Percentiles rank a stretch among this genome's conserved stretches.
These are phyloP conservation scores for Mayetiola destructor DNA, from an alignment of 2,888 invertebrate genomes.

Conservation along the genomic window DNA sequence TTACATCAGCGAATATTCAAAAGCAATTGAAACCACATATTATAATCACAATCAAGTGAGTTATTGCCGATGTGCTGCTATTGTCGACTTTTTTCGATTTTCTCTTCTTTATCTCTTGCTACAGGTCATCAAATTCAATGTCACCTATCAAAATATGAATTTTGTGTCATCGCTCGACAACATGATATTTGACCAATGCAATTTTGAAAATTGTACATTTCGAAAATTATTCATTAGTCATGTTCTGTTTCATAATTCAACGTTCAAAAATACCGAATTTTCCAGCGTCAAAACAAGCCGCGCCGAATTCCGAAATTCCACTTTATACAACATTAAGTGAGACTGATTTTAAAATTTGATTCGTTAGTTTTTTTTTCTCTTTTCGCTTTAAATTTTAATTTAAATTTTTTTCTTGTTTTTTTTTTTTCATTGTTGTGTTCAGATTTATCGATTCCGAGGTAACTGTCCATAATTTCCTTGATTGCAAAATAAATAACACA, in stretches of 20 bases:
- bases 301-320: constrained; percentile 46
- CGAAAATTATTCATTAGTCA: constrained; percentile 54
- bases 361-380: not conserved
- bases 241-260: constrained; percentile 54
- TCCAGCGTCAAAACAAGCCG: constrained; percentile 56
- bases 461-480: constrained; percentile 39
- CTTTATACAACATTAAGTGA: constrained; percentile 49
- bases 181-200: constrained; percentile 42
- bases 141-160: constrained; percentile 32
- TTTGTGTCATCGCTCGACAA: constrained; percentile 52
- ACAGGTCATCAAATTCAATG: constrained; percentile 32
- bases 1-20: constrained; percentile 41
- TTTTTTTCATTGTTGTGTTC: constrained; percentile 19
- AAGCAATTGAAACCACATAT: constrained; percentile 34
- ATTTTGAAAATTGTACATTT: constrained; percentile 50
- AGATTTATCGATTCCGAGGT: constrained; percentile 46
- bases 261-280: constrained; percentile 53
- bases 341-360: constrained; percentile 17
- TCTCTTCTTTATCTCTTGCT: constrained; percentile 28
- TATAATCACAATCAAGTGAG: not conserved
- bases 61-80: no score
- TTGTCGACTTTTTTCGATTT: constrained; percentile 30
- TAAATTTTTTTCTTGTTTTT: no score
- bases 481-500: constrained; percentile 40
- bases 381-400: not conserved